Percentiles rank a stretch among this genome's conserved stretches.
Evolutionary conservation across 2,113 vertebrate species (phyloP).

Genomic region (Cyanoliseus patagonus): DNA sequence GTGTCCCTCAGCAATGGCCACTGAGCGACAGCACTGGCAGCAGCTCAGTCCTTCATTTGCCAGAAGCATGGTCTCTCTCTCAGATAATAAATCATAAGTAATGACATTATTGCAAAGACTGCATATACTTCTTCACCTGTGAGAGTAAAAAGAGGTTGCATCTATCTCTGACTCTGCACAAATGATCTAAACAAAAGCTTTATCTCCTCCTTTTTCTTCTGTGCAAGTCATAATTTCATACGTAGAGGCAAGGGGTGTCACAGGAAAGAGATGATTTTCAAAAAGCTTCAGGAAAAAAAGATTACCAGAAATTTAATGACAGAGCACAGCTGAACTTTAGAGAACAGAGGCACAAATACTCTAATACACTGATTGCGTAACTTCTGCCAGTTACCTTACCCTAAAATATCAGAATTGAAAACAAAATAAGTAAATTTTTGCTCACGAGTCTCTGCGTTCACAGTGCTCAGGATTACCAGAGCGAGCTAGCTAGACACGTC

Average conservation of each 20-base stretch:
- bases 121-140: neutral
- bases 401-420: neutral
- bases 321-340: neutral
- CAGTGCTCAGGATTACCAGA: neutral
- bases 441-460: neutral
- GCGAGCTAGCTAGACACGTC: neutral
- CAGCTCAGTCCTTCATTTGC: neutral
- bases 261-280: neutral
- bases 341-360: neutral
- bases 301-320: neutral
- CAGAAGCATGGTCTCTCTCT: neutral
- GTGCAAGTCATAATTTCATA: neutral
- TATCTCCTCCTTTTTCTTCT: neutral
- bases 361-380: neutral
- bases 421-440: neutral
- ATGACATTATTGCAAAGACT: neutral
- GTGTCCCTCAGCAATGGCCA: neutral
- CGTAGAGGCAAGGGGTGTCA: neutral
- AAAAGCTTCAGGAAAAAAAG: neutral
- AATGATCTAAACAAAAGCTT: neutral
- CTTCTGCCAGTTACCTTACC: neutral
- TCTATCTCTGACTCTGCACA: neutral
- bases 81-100: neutral
- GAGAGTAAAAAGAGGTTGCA: neutral
- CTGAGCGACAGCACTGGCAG: neutral